These are phyloP conservation scores for Ornithorhynchus anatinus DNA, from an alignment of 2,113 vertebrate genomes.

Conservation along the genomic window DNA sequence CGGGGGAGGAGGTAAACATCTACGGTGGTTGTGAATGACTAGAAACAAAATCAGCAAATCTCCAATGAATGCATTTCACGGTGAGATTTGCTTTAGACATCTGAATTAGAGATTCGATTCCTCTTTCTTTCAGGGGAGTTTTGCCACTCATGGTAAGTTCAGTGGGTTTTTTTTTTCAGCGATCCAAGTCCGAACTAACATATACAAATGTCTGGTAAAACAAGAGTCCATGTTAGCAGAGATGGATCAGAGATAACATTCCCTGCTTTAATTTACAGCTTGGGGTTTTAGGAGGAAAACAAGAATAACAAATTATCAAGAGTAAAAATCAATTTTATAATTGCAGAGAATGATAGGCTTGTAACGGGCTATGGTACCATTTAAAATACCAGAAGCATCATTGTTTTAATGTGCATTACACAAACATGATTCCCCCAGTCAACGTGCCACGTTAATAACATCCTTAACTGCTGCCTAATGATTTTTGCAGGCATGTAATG, in stretches of 20 bases:
- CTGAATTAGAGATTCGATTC: no score
- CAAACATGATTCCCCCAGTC: conserved; percentile 37
- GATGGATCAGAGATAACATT: background rate
- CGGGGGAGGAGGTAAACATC: no score
- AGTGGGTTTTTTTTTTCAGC: background rate
- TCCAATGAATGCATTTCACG: no score
- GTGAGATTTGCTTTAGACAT: no score
- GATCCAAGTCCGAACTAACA: no score
- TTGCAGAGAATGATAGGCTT: conserved; percentile 49
- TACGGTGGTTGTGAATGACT: no score
- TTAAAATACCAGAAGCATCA: conserved; percentile 52
- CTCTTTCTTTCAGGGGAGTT: no score
- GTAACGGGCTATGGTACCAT: conserved; percentile 36
- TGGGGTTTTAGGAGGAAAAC: conserved; percentile 10
- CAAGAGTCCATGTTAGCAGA: background rate
- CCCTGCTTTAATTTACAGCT: background rate
- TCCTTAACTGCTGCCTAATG: conserved; percentile 53
- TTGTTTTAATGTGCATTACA: conserved; percentile 52
- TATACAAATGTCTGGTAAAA: background rate
- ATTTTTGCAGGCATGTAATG: conserved; percentile 56
- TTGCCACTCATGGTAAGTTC: background rate
- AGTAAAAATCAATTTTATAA: conserved; percentile 44
- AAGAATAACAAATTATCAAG: conserved; percentile 10
- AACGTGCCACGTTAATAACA: conserved; percentile 55
- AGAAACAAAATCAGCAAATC: no score